Conservation (phyloP, 2,797 vertebrate species). For the Catharus ustulatus region DNA sequence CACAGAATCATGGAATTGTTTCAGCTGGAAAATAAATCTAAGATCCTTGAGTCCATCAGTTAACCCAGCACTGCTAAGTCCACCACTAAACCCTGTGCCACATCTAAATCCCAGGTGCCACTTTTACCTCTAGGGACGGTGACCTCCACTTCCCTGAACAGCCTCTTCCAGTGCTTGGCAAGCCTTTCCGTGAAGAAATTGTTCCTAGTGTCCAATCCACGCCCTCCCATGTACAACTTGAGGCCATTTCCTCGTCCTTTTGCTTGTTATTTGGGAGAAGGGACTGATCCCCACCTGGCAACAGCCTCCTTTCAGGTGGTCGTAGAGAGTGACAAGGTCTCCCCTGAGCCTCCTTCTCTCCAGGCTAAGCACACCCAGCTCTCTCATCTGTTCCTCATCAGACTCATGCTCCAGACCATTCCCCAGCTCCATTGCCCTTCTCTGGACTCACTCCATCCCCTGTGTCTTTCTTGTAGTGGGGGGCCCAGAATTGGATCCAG, state of each 20-base stretch:
- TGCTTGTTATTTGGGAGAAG: not conserved
- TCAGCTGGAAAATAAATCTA: not conserved
- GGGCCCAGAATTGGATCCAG: not conserved
- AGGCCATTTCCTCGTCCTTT: not conserved
- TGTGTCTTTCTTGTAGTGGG: not conserved
- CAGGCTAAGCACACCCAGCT: not conserved
- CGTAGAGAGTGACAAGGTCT: not conserved
- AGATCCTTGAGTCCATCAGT: not conserved
- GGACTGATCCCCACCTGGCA: rapidly evolving
- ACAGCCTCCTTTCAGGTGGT: not conserved
- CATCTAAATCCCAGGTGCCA: too few species aligned
- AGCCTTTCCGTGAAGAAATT: not conserved
- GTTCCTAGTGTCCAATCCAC: not conserved
- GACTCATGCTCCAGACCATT: not conserved
- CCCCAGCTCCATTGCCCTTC: not conserved
- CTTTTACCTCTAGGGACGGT: not conserved
- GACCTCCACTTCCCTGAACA: not conserved
- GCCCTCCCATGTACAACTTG: too few species aligned
- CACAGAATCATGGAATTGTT: not conserved
- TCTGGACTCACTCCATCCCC: not conserved
- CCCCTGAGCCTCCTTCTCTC: not conserved
- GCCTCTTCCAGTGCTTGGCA: not conserved
- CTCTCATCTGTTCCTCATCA: not conserved
- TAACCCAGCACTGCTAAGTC: not conserved
- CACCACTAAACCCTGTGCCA: too few species aligned